Base-by-base conservation (phyloP, 2,888 invertebrate genomes). In the Nomada goodeniana region DNA sequence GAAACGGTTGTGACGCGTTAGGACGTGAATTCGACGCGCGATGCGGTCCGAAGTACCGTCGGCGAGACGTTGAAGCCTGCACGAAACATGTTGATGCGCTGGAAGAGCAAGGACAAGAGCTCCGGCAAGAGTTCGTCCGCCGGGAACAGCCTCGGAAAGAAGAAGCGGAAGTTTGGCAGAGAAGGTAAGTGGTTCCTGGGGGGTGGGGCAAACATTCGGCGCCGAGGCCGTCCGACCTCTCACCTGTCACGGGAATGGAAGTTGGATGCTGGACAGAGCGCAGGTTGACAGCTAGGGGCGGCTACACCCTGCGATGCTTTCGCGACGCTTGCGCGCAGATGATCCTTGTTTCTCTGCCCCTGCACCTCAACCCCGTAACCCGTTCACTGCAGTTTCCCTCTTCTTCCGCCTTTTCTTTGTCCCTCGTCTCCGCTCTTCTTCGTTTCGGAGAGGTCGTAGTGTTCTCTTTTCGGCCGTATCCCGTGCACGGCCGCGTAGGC, bases 51-150 rank as follows among this genome's bases (percentile, higher is more conserved):
- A 42, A 44, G 63, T 61, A 63, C 74, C 69, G 76, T 83, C 77
- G 87, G 86, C 77, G 87, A 86, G 82, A 83, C 81, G 71, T 71
- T 90, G 83, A 89, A 86, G 82, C 76, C 83, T 63, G 82, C 87
- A 72, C 79, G 85, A 86, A 92, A 94, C 93, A 97, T 97, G 97
- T 95, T 97, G 94, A 97, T 96, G 91, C 96, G 97, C 91, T 97
- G 97, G 97, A 97, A 97, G 94, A 97, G 96, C 93, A 97, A 97
- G 95, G 97, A 97, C 94, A 97, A 97, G 94, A 94, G 94, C 92
- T 95, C 96, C 87, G 96, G 96, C 92, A 97, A 97, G 94, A 95
- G 94, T 84, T 94, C 94, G 76, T 94, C 94, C 64, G 94, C 94
- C 73, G 94, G 94, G 64, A 95, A 96, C 65, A 90, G 90, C 74